A percentile compares a stretch with the other conserved stretches of the same genome.
Conservation (phyloP, 1,140 invertebrate species). For the Meteorus sp. region DNA sequence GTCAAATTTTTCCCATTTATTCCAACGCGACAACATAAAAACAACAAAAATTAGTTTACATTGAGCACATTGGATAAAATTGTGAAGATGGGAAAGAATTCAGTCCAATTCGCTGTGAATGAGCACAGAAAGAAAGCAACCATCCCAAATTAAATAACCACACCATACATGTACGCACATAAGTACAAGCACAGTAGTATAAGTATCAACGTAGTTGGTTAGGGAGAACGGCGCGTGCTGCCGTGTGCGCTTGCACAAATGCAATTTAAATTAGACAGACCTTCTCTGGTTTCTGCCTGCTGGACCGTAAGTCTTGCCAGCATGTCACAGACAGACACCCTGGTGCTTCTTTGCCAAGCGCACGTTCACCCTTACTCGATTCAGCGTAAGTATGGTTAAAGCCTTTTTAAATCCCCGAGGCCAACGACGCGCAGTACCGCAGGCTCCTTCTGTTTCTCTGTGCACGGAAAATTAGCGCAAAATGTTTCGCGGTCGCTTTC, state of each 20-base stretch:
- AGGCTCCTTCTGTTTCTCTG: not conserved
- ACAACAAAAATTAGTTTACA: too few relatives aligned
- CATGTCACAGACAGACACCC: slow-evolving; percentile 35
- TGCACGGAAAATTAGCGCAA: not conserved
- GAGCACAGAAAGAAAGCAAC: too few relatives aligned
- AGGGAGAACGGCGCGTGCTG: slow-evolving; percentile 21
- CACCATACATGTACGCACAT: not conserved
- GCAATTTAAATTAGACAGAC: slow-evolving; percentile 45
- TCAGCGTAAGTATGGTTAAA: slow-evolving; percentile 10
- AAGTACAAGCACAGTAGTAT: not conserved
- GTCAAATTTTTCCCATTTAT: too few relatives aligned
- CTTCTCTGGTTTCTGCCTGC: slow-evolving; percentile 27
- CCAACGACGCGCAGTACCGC: not conserved
- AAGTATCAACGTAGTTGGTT: not conserved
- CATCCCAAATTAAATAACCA: too few relatives aligned
- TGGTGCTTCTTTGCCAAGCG: slow-evolving; percentile 28
- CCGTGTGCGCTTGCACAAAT: slow-evolving; percentile 27
- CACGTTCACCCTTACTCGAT: not conserved
- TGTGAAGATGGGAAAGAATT: too few relatives aligned
- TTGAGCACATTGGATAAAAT: too few relatives aligned
- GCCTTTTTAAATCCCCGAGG: slow-evolving; percentile 13
- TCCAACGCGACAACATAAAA: too few relatives aligned
- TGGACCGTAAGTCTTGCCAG: slow-evolving; percentile 38
- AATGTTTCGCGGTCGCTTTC: not conserved
- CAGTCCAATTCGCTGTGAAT: too few relatives aligned